Conservation (phyloP, 2,113 vertebrate species). For the Myotis brandtii region DNA sequence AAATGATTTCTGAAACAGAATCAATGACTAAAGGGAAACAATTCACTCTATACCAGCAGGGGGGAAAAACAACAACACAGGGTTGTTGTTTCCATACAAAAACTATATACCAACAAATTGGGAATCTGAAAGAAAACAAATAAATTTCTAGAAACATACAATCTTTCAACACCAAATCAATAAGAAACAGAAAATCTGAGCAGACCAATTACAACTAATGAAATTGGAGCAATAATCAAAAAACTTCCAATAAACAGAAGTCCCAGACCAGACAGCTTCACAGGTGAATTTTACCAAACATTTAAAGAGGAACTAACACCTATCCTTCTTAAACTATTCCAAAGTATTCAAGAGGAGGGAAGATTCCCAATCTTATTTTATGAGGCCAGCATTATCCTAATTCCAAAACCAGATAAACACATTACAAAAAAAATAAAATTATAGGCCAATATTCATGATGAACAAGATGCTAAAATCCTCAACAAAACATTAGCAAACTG, state of each 20-base stretch:
- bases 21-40: conserved; percentile 38
- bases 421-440: background rate
- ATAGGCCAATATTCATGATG: background rate
- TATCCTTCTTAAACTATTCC: background rate
- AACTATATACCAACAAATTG: background rate
- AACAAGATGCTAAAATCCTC: background rate
- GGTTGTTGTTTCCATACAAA: background rate
- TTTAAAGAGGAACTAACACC: background rate
- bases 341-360: background rate
- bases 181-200: background rate
- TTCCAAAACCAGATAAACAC: background rate
- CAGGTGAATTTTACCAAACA: background rate
- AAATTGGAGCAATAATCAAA: background rate
- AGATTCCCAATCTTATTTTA: background rate
- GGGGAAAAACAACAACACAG: background rate
- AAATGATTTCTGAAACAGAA: conserved; percentile 47
- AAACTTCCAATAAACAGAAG: background rate
- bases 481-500: background rate
- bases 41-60: background rate
- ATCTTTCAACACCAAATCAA: background rate
- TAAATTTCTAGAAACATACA: background rate
- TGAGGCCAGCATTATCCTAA: background rate
- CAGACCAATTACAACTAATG: background rate
- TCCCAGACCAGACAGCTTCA: background rate
- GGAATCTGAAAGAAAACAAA: background rate